Evolutionary conservation across 1,140 invertebrate species (phyloP).

Genomic region (Drosophila guanche): DNA sequence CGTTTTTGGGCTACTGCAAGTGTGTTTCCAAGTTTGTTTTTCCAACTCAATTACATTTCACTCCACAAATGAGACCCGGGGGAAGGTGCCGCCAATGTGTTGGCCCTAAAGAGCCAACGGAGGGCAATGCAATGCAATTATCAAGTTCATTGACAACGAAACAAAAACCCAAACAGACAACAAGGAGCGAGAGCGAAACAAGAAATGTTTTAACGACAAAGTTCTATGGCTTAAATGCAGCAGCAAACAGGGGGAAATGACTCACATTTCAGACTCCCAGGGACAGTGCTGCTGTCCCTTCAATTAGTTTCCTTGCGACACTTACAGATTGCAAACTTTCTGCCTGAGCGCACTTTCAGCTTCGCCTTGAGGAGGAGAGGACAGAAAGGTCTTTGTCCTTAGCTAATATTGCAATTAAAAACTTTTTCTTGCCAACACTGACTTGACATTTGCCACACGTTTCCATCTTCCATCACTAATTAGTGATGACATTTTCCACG

Average conservation of each 20-base stretch:
- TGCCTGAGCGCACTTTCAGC: slow-evolving; percentile 36
- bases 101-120: neutral
- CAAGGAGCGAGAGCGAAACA: slow-evolving; percentile 20
- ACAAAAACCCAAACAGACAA: slow-evolving; percentile 42
- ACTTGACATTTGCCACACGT: no score
- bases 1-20: slow-evolving; percentile 24
- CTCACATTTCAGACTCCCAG: slow-evolving; percentile 39
- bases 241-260: slow-evolving; percentile 24
- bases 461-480: no score
- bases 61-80: slow-evolving; percentile 39
- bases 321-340: slow-evolving; percentile 72
- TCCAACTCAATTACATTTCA: slow-evolving; percentile 66
- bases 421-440: slow-evolving; percentile 61
- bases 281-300: slow-evolving; percentile 27
- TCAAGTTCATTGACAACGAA: slow-evolving; percentile 63
- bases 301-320: slow-evolving; percentile 66
- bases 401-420: slow-evolving; percentile 77
- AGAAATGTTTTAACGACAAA: slow-evolving; percentile 58
- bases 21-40: slow-evolving; percentile 63
- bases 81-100: neutral
- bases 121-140: slow-evolving; percentile 49
- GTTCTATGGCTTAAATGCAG: slow-evolving; percentile 44
- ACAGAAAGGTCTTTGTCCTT: slow-evolving; percentile 37
- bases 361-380: slow-evolving; percentile 21
- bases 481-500: neutral